These are phyloP conservation scores for Diabrotica balteata DNA, from an alignment of 2,888 invertebrate genomes.

Conservation along the genomic window DNA sequence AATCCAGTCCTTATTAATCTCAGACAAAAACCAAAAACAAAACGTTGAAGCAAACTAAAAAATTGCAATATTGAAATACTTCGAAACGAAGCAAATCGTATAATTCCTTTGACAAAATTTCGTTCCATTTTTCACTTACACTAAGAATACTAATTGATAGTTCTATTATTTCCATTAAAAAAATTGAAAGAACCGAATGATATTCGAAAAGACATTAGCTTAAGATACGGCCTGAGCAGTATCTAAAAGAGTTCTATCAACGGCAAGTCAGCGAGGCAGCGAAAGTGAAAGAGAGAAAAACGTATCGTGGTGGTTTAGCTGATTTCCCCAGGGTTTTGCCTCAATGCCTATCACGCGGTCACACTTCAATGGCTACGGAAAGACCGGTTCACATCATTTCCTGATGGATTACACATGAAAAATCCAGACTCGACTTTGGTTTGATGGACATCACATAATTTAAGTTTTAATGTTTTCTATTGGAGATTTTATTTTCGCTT, in stretches of 20 bases:
- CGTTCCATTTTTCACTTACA: too few relatives aligned
- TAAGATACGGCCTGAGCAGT: slow-evolving; percentile 6
- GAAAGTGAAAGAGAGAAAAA: slow-evolving; percentile 19
- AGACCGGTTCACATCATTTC: slow-evolving; percentile 46
- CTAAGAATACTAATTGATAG: too few relatives aligned
- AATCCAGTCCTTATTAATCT: too few relatives aligned
- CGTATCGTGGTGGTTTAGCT: slow-evolving; percentile 41
- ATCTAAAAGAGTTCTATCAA: slow-evolving; percentile 29
- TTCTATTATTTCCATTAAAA: too few relatives aligned
- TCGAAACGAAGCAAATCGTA: too few relatives aligned
- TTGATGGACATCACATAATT: slow-evolving; percentile 44
- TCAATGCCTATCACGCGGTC: slow-evolving; percentile 60
- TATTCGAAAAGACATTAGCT: slow-evolving; percentile 19
- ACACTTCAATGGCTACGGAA: slow-evolving; percentile 61
- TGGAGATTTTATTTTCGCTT: too few relatives aligned
- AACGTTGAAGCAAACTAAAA: too few relatives aligned
- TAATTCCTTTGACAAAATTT: too few relatives aligned
- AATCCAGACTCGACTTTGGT: slow-evolving; percentile 39
- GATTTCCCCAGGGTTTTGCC: slow-evolving; percentile 59
- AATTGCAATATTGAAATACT: too few relatives aligned
- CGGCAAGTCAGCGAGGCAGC: slow-evolving; percentile 23
- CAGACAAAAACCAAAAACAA: too few relatives aligned
- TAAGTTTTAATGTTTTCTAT: background rate
- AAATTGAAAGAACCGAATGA: too few relatives aligned
- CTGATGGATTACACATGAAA: slow-evolving; percentile 52